Percentiles rank a stretch among this genome's conserved stretches.
Evolutionary conservation across 2,113 vertebrate species (phyloP).

Genomic region (Bos javanicus): DNA sequence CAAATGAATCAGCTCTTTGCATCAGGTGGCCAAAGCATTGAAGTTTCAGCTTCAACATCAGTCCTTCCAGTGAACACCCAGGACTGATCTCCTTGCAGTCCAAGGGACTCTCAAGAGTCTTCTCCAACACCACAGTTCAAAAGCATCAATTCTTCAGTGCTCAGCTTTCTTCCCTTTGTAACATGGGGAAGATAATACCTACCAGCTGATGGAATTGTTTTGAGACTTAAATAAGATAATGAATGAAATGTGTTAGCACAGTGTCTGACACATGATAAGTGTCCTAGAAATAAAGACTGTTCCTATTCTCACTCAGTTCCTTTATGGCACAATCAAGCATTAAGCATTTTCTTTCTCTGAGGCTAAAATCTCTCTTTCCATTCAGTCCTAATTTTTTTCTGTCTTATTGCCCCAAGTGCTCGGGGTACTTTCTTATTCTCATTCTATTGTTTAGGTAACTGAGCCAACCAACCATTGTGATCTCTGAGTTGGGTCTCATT

Average conservation of each 20-base stretch:
- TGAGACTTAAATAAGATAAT: background rate
- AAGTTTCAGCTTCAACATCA: background rate
- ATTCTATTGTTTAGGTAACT: background rate
- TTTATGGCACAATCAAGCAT: background rate
- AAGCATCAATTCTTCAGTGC: background rate
- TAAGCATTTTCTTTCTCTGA: background rate
- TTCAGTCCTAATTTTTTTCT: background rate
- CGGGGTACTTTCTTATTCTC: background rate
- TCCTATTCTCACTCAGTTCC: background rate
- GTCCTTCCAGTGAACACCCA: background rate
- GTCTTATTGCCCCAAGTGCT: background rate
- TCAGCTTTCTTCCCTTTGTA: background rate
- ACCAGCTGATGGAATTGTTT: background rate
- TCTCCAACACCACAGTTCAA: background rate
- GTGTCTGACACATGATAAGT: background rate
- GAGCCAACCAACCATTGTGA: background rate
- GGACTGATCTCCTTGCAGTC: background rate
- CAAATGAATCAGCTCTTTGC: background rate
- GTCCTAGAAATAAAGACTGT: background rate
- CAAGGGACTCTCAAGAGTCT: background rate
- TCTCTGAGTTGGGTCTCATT: background rate
- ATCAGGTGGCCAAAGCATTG: background rate
- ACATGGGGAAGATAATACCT: background rate
- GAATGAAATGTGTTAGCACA: background rate
- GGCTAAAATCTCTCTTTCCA: background rate